phyloP scores from a whole-genome alignment of 2,797 vertebrate species.

The Semotilus atromaculatus region DNA sequence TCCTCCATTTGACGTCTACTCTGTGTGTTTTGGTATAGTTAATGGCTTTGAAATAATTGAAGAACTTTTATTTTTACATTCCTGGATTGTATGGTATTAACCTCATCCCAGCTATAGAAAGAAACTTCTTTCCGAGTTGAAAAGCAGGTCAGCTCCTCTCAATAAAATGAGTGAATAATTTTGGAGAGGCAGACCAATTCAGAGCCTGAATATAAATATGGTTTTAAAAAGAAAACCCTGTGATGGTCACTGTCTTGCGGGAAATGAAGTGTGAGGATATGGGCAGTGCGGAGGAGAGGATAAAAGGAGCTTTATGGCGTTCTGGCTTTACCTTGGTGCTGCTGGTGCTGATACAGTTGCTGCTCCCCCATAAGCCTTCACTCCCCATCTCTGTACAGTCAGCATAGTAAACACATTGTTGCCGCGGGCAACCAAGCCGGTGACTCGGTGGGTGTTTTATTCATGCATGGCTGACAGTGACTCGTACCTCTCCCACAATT shows the following conservation, averaged over 20 bases:
- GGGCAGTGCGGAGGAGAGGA: constrained; percentile 43
- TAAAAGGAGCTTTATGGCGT: constrained; percentile 52
- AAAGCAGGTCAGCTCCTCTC: constrained; percentile 12
- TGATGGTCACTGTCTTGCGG: constrained; percentile 34
- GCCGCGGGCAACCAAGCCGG: constrained; percentile 41
- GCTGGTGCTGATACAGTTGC: constrained; percentile 38
- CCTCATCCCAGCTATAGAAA: constrained; percentile 13
- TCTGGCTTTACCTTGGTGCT: constrained; percentile 35
- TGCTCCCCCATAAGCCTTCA: constrained; percentile 30
- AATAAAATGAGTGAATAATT: constrained; percentile 14
- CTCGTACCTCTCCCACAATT: constrained; percentile 48
- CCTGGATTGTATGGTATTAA: constrained; percentile 1
- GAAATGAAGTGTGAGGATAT: not conserved
- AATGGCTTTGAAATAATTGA: constrained; percentile 12
- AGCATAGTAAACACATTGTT: constrained; percentile 47
- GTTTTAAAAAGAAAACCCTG: constrained; percentile 12
- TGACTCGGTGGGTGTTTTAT: constrained; percentile 52
- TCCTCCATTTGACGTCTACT: constrained; percentile 9
- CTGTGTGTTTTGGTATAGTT: constrained; percentile 12
- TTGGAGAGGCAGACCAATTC: not conserved
- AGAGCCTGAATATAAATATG: constrained; percentile 11
- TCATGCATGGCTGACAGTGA: constrained; percentile 54
- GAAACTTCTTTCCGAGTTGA: constrained; percentile 25
- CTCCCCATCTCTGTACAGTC: constrained; percentile 41
- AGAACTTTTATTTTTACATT: constrained; percentile 31